Evolutionary conservation across 2,797 vertebrate species (phyloP).

Genomic region (Petrocephalus schoutedeni): DNA sequence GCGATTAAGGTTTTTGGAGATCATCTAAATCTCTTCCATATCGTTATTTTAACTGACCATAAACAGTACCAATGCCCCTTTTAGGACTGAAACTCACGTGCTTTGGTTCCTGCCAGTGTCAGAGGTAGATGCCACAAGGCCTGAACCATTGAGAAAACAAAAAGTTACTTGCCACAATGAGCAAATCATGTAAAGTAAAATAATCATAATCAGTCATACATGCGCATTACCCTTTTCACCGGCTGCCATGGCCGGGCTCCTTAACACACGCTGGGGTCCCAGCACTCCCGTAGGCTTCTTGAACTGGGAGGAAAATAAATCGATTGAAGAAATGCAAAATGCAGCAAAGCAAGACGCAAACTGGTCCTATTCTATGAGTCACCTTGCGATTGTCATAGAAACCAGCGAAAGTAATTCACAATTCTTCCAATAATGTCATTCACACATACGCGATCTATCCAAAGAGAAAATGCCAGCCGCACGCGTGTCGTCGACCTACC

Average conservation of each 20-base stretch:
- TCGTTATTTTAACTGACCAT: not conserved
- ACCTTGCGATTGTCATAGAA: not conserved
- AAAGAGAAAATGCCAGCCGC: not conserved
- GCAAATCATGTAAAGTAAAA: not conserved
- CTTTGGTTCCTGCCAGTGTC: slow-evolving; percentile 35
- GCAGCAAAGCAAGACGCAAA: not conserved
- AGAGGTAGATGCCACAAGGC: slow-evolving; percentile 44
- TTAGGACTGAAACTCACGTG: not conserved
- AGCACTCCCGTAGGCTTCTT: slow-evolving; percentile 33
- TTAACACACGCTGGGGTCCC: slow-evolving; percentile 52
- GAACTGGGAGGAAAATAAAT: slow-evolving; percentile 35
- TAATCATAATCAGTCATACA: slow-evolving; percentile 33
- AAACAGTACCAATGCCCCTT: not conserved
- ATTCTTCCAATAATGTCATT: not conserved
- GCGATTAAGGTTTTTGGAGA: not conserved
- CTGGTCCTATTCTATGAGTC: not conserved
- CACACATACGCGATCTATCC: not conserved
- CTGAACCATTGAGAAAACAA: slow-evolving; percentile 39
- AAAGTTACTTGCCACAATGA: not conserved
- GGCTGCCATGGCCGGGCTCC: slow-evolving; percentile 42
- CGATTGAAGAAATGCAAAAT: not conserved
- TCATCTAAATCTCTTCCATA: not conserved
- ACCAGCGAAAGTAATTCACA: not conserved
- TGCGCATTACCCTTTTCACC: slow-evolving; percentile 39
- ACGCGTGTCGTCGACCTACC: slow-evolving; percentile 40